These are phyloP conservation scores for Protobothrops mucrosquamatus DNA, from an alignment of 2,113 vertebrate genomes.

Conservation along the genomic window DNA sequence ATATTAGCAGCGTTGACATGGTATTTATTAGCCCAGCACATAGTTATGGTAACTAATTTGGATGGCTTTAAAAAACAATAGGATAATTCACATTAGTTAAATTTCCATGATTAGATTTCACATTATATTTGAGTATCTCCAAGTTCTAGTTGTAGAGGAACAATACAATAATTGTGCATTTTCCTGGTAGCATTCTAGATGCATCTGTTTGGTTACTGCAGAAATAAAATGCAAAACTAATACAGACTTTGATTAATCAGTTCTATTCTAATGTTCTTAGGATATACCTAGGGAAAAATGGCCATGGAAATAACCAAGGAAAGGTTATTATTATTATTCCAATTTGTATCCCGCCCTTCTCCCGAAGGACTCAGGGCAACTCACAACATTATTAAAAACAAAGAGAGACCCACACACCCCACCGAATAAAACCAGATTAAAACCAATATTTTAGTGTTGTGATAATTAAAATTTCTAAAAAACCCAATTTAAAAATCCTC, in stretches of 20 bases:
- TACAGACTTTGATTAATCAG: neutral
- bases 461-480: too few species aligned
- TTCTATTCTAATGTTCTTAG: neutral
- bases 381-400: too few species aligned
- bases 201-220: neutral
- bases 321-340: too few species aligned
- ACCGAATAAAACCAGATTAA: too few species aligned
- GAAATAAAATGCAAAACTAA: neutral
- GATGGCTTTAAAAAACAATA: neutral
- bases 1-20: neutral
- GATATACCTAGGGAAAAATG: neutral
- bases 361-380: too few species aligned
- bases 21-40: neutral
- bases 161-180: neutral
- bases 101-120: neutral
- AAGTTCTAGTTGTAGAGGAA: neutral
- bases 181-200: neutral
- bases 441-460: too few species aligned
- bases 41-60: neutral
- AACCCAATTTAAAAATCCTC: too few species aligned
- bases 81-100: neutral
- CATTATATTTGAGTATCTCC: neutral
- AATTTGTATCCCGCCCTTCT: too few species aligned
- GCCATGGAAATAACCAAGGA: neutral
- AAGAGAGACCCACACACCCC: too few species aligned